These are phyloP conservation scores for Ophion costatus DNA, from an alignment of 2,888 invertebrate species.

Conservation along the genomic window DNA sequence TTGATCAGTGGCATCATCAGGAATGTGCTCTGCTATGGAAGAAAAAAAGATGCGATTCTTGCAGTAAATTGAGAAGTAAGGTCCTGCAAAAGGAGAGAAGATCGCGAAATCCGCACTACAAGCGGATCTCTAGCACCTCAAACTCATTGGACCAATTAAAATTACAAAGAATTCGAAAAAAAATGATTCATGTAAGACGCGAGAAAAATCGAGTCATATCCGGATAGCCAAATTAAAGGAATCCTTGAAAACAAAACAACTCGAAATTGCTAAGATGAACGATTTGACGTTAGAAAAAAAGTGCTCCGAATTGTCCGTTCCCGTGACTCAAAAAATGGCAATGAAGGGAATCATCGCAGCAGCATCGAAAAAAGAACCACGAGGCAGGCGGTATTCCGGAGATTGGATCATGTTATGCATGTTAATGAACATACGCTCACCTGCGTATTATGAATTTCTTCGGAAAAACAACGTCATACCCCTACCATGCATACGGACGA, in stretches of 20 bases:
- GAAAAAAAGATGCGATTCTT: slow-evolving; percentile 26
- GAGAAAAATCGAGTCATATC: slow-evolving; percentile 13
- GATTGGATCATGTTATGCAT: slow-evolving; percentile 63
- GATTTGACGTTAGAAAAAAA: slow-evolving; percentile 15
- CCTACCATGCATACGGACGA: slow-evolving; percentile 20
- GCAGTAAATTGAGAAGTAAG: slow-evolving; percentile 21
- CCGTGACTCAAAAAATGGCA: slow-evolving; percentile 30
- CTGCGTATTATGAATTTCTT: slow-evolving; percentile 55
- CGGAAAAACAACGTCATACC: slow-evolving; percentile 38
- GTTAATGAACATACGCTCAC: slow-evolving; percentile 59
- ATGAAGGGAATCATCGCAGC: slow-evolving; percentile 34
- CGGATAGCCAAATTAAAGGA: not conserved
- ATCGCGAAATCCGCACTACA: not conserved
- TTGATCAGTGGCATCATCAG: slow-evolving; percentile 20
- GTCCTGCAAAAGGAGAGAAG: slow-evolving; percentile 7
- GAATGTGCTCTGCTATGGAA: slow-evolving; percentile 15
- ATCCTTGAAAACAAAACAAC: slow-evolving; percentile 4
- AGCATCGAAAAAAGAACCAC: slow-evolving; percentile 14
- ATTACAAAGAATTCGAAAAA: not conserved
- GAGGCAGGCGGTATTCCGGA: slow-evolving; percentile 50
- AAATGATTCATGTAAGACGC: slow-evolving; percentile 14
- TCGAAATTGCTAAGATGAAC: slow-evolving; percentile 10
- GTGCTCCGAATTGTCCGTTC: slow-evolving; percentile 6
- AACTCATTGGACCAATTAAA: slow-evolving; percentile 12
- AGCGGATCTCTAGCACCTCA: slow-evolving; percentile 5